Base-by-base conservation (phyloP, 2,113 vertebrate species). In the Lepus europaeus region DNA sequence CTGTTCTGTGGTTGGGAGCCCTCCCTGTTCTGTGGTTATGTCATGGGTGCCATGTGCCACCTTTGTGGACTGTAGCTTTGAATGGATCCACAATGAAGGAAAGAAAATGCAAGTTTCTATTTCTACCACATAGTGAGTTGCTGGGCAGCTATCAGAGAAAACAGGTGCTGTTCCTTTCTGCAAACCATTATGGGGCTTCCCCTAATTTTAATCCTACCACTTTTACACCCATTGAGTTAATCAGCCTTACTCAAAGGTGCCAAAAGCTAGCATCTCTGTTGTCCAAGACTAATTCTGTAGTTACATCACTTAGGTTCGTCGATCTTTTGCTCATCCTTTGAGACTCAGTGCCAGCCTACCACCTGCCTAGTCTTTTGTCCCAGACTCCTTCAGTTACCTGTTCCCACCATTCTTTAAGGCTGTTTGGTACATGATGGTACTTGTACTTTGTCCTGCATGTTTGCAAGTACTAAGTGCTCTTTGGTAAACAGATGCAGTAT, bases 241-340 rank as follows among this genome's bases (percentile, higher is more conserved):
- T 76, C 69, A 82, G 51, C 22, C 59, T 45, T 68, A 63, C 17
- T 39, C 45, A 66, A 29, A 12, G 25, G 2, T 68, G 89, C 86
- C 74, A 72, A 39, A 90, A 74, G 36, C 69, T 77, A 69, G 29
- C 27, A 39, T 72, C 29, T 27, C 39, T 96, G 33, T 59, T 66
- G 33, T 82, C 27, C n/a, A 68, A 92, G 64, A 90, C 25, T 53
- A 49, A 80, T 94, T 45, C 56, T 73, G 19, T 84, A 61, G 66
- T 59, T 72, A 25, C 13, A 33, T 78, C 27, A 25, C 72, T 20
- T 29, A 61, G 68, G 49, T 25, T 69, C 16, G 49, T 83, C 12
- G 70, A 36, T 87, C 88, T 83, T 93, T 91, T n/a, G 17, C 13
- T 85, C 53, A 69, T 91, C n/a, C 63, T 93, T 89, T 70, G 68